Conservation (phyloP, 2,113 vertebrate species). For the Euleptes europaea region DNA sequence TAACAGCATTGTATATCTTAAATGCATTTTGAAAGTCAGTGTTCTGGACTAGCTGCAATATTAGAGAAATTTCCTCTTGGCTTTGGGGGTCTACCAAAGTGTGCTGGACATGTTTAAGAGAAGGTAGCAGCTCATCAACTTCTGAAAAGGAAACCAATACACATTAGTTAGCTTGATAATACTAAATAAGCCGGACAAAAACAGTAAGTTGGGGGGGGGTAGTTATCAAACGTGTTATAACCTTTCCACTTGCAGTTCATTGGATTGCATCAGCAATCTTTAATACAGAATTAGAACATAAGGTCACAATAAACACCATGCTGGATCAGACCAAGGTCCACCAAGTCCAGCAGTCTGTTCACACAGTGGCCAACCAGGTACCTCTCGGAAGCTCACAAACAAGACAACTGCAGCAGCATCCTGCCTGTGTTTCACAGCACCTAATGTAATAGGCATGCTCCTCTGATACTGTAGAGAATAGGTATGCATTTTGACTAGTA, state of each 20-base stretch:
- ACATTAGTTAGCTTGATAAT: conserved; percentile 16
- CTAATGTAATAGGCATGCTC: no score
- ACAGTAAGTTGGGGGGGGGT: neutral
- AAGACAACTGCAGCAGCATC: no score
- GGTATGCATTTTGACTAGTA: no score
- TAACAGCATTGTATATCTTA: conserved; percentile 86
- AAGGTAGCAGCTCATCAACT: conserved; percentile 86
- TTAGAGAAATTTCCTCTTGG: conserved; percentile 88
- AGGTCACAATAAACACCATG: no score
- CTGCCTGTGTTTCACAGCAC: no score
- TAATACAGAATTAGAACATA: neutral
- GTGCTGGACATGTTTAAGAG: conserved; percentile 85
- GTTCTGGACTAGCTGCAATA: conserved; percentile 87
- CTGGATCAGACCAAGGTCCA: no score
- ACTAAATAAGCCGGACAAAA: neutral
- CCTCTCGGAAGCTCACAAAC: no score
- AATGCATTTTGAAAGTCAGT: conserved; percentile 91
- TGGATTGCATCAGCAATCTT: neutral
- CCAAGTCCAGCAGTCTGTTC: no score
- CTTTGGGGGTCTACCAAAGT: conserved; percentile 88
- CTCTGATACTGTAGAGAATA: no score
- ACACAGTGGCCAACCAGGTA: no score
- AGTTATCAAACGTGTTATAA: no score
- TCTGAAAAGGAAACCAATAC: conserved; percentile 75
- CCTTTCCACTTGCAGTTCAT: no score